Percentiles rank a stretch among this genome's conserved stretches.
phyloP scores from a whole-genome alignment of 2,888 invertebrate species.

The Melinaea marsaeus region DNA sequence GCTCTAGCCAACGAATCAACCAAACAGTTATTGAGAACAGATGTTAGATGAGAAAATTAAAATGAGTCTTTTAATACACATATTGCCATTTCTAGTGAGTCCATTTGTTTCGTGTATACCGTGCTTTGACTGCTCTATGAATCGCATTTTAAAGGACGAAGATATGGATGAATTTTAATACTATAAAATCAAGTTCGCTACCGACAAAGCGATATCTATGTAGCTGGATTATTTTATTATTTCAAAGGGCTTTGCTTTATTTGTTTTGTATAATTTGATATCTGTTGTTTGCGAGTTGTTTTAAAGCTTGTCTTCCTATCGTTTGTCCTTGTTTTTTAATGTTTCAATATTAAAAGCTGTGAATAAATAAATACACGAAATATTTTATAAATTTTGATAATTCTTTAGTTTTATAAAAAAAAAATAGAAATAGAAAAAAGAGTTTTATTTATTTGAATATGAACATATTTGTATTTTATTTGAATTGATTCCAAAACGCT shows the following conservation, averaged over 20 bases:
- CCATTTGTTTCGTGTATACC: conserved; percentile 50
- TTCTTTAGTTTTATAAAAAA: not conserved
- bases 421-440: too few species aligned
- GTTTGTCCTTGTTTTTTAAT: conserved; percentile 40
- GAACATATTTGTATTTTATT: too few species aligned
- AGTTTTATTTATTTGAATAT: too few species aligned
- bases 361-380: not conserved
- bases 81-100: conserved; percentile 44
- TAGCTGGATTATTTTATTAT: not conserved
- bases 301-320: conserved; percentile 40
- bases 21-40: not conserved
- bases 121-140: conserved; percentile 46
- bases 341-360: conserved; percentile 23
- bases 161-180: conserved; percentile 20
- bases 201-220: not conserved
- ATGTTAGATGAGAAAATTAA: not conserved
- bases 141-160: conserved; percentile 41
- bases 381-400: not conserved
- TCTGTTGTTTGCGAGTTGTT: conserved; percentile 36
- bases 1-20: too few species aligned
- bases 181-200: not conserved
- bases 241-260: conserved; percentile 6
- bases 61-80: conserved; percentile 42
- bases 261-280: conserved; percentile 25
- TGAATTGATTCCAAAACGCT: too few species aligned